Base-by-base conservation (phyloP, 1,140 invertebrate genomes). In the Magallana gigas region DNA sequence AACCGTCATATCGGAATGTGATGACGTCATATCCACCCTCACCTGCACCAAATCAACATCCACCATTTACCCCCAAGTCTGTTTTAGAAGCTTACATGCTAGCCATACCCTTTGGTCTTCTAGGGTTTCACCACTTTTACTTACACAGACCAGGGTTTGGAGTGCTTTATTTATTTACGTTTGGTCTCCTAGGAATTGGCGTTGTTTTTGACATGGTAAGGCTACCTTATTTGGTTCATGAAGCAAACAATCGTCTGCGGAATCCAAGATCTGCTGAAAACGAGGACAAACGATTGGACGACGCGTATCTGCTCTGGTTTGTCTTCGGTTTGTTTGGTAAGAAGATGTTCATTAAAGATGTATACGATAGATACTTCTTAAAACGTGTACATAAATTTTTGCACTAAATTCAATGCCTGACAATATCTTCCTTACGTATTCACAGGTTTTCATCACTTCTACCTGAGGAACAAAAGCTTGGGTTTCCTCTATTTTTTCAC, bases 381-480 rank as follows among this genome's bases (percentile, higher is more conserved):
- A 36, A 23, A 36, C 29, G 7, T 18, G 8, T 8, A 16, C 16
- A 76, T 9, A 36, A 76, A 29, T 36, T 6, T 76, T n/a, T 12
- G 12, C 60, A 62, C 11, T n/a, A 12, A 23, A 68, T 8, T 8
- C 12, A 76, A 76, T 11, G 9, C 36, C 36, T 48, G 36, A 48
- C 36, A 48, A 4, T 18, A 71, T 71, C 18, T 7, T 23, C 29
- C 18, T 12, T 9, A 36, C 57, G 56, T 60, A 59, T 76, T 87
- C 87, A 57, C 82, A 92, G 92, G 92, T 57, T 90, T 91, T 36
- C 92, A 93, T 76, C 92, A 92, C 57, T 93, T 92, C 86, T 93
- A 93, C 85, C 86, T 93, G 48, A 80, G 89, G 29, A 89, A 88
- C 57, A 88, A 76, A 9, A 58, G 82, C 1, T 83, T 90, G 57